phyloP scores from a whole-genome alignment of 2,113 vertebrate species.

The Marcusenius ussheri region DNA sequence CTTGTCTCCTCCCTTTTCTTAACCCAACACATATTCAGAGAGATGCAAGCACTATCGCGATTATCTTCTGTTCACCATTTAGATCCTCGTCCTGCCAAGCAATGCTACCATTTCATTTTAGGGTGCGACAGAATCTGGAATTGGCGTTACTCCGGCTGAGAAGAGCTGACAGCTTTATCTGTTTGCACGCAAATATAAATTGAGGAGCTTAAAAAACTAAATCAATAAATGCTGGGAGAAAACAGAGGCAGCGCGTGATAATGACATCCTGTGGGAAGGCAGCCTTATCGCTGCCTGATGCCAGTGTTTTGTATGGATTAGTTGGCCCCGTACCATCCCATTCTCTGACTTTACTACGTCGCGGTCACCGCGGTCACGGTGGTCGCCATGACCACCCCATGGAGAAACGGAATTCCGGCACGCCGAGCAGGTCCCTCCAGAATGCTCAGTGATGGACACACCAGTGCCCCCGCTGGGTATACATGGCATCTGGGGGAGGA shows the following conservation, averaged over 20 bases:
- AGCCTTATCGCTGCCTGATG: neutral
- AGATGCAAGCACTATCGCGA: neutral
- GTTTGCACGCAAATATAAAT: neutral
- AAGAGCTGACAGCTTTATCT: constrained; percentile 1
- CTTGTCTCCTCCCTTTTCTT: constrained; percentile 28
- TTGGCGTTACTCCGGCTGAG: neutral
- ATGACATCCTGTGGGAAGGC: constrained; percentile 2
- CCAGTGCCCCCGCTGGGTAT: neutral
- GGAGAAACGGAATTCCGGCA: neutral
- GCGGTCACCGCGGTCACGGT: neutral
- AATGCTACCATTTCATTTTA: neutral
- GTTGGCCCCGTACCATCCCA: neutral
- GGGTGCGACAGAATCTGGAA: neutral
- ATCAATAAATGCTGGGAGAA: neutral
- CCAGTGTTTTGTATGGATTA: neutral
- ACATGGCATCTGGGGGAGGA: neutral
- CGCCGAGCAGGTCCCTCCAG: neutral
- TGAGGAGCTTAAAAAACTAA: neutral
- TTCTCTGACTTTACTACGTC: neutral
- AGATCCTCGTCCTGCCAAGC: neutral
- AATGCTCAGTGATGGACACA: neutral
- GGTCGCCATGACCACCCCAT: neutral
- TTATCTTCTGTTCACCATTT: neutral
- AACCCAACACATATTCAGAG: constrained; percentile 36
- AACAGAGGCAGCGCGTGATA: neutral